These are phyloP conservation scores for Stichopus chloronotus DNA, from an alignment of 35 echinoderm and acorn worm species.

Conservation along the genomic window DNA sequence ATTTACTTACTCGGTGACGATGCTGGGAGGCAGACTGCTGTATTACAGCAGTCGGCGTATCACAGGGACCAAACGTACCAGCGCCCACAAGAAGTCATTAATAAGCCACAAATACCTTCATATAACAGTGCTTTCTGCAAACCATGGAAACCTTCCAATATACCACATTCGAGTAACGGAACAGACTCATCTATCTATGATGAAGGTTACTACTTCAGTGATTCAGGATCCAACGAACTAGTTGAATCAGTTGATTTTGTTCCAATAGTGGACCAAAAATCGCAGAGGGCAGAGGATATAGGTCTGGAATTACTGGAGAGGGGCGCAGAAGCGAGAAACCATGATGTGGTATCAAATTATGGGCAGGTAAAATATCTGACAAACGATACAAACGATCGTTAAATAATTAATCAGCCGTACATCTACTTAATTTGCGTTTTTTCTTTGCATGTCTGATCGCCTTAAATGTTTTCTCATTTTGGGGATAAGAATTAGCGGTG, in stretches of 20 bases:
- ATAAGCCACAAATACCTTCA: not conserved
- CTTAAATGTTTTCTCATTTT: too few relatives aligned
- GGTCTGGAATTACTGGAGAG: not conserved
- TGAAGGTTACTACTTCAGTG: not conserved
- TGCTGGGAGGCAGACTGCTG: conserved; percentile 7
- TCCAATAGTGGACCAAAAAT: not conserved
- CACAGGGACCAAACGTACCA: not conserved
- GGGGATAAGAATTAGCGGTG: too few relatives aligned
- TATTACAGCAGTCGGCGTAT: not conserved
- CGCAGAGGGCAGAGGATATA: not conserved
- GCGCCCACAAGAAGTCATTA: not conserved
- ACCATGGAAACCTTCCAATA: not conserved
- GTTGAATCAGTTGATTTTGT: not conserved
- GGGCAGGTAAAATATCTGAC: too few relatives aligned
- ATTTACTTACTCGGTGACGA: conserved; percentile 6
- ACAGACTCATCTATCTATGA: not conserved
- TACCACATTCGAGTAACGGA: not conserved
- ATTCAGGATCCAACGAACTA: not conserved
- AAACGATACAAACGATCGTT: too few relatives aligned
- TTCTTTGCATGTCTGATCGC: too few relatives aligned
- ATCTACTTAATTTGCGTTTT: too few relatives aligned
- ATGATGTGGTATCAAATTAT: too few relatives aligned
- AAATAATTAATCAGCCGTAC: too few relatives aligned
- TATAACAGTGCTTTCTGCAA: not conserved
- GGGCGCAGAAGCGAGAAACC: too few relatives aligned